phyloP scores from a whole-genome alignment of 2,113 vertebrate species.

The Chionomys nivalis region DNA sequence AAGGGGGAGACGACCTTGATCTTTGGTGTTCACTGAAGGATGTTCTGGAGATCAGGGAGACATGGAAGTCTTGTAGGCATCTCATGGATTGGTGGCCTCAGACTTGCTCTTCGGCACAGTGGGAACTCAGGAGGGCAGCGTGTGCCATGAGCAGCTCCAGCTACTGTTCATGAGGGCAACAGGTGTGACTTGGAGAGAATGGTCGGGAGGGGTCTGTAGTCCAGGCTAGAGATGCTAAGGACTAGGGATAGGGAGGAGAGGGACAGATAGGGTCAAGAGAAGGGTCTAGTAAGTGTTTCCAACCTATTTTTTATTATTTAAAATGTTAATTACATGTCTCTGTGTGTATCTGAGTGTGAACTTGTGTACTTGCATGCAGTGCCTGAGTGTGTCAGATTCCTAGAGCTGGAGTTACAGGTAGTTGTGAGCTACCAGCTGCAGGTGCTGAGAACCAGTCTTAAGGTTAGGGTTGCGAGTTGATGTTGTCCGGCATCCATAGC shows the following conservation, averaged over 20 bases:
- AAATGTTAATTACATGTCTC: background rate
- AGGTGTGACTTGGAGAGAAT: background rate
- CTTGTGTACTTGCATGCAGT: background rate
- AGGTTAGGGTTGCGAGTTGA: too few species aligned
- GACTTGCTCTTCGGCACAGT: background rate
- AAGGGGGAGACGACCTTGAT: background rate
- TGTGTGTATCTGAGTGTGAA: background rate
- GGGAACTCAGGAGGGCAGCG: background rate
- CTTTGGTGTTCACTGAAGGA: background rate
- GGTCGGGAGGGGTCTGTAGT: background rate
- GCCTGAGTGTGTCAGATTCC: background rate
- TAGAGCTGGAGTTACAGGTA: background rate
- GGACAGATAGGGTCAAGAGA: background rate
- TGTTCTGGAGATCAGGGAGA: background rate
- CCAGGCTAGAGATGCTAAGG: background rate
- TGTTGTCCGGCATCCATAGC: too few species aligned
- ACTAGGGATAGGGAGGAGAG: too few species aligned
- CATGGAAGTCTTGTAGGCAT: background rate
- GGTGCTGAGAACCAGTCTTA: background rate
- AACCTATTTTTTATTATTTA: background rate
- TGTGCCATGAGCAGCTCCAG: background rate
- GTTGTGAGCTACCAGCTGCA: background rate
- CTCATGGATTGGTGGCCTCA: background rate
- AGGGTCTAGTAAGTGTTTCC: background rate
- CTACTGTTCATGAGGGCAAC: background rate